These are phyloP conservation scores for Lepus americanus DNA, from an alignment of 2,113 vertebrate genomes.

Conservation along the genomic window DNA sequence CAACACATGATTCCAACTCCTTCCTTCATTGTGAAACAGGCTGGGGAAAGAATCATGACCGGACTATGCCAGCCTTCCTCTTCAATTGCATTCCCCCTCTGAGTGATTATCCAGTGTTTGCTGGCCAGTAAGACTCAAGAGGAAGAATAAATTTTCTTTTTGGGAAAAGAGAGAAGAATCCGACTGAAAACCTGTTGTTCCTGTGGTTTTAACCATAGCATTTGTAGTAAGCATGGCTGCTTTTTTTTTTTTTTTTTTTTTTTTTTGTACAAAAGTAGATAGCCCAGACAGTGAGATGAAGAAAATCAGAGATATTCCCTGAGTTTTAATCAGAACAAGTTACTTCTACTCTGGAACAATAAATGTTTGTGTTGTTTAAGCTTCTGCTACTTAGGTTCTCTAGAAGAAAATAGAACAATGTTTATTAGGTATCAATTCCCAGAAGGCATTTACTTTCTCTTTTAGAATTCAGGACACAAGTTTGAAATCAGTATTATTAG, in stretches of 20 bases:
- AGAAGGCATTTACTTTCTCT: background rate
- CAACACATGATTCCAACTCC: background rate
- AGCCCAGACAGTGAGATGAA: background rate
- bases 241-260: too few relatives aligned
- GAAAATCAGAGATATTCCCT: background rate
- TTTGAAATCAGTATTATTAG: background rate
- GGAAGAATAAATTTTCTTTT: background rate
- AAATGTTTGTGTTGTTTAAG: background rate
- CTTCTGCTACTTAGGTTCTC: background rate
- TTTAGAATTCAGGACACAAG: background rate
- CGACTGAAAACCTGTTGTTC: background rate
- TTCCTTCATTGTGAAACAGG: background rate
- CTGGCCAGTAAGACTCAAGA: background rate
- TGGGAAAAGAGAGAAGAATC: background rate
- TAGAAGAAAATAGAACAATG: background rate
- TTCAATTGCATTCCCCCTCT: background rate
- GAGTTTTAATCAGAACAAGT: background rate
- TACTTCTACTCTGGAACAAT: background rate
- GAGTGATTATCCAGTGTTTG: background rate
- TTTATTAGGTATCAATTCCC: constrained; percentile 1
- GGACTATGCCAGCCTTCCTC: background rate
- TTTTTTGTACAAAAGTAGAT: background rate
- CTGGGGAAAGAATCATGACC: background rate
- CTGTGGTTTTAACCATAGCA: background rate
- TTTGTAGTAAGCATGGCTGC: background rate